These are phyloP conservation scores for Nesidiocoris tenuis DNA, from an alignment of 2,888 invertebrate genomes.

Conservation along the genomic window DNA sequence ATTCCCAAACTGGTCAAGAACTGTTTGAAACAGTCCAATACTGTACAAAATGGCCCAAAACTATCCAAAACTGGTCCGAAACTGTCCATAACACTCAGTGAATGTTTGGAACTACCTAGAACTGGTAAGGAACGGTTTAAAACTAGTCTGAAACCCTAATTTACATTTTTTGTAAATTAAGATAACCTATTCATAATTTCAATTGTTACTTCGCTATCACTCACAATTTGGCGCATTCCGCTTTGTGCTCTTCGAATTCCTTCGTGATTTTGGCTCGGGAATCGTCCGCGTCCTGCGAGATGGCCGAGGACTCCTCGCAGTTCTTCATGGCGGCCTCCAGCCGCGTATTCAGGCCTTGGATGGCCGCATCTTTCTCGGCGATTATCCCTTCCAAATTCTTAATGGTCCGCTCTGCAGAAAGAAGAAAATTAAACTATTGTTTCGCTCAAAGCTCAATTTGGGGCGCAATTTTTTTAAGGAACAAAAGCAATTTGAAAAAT, in stretches of 20 bases:
- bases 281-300: conserved; percentile 78
- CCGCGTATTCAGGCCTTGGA: conserved; percentile 69
- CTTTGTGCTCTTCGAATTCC: conserved; percentile 62
- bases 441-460: not conserved
- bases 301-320: conserved; percentile 78
- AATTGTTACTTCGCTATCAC: too few relatives aligned
- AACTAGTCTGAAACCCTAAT: too few relatives aligned
- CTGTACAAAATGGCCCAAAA: too few relatives aligned
- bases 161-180: too few relatives aligned
- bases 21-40: too few relatives aligned
- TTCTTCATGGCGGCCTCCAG: conserved; percentile 72
- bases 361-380: conserved; percentile 64
- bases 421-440: not conserved
- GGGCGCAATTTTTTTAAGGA: not conserved
- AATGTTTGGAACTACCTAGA: too few relatives aligned
- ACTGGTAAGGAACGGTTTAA: too few relatives aligned
- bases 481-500: not conserved
- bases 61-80: too few relatives aligned
- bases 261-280: conserved; percentile 67
- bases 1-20: too few relatives aligned
- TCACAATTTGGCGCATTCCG: conserved; percentile 58
- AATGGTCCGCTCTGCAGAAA: conserved; percentile 58
- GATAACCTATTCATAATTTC: too few relatives aligned
- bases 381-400: conserved; percentile 70
- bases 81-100: too few relatives aligned